phyloP scores from a whole-genome alignment of 2,888 invertebrate species.

The Ceraclea dissimilis region DNA sequence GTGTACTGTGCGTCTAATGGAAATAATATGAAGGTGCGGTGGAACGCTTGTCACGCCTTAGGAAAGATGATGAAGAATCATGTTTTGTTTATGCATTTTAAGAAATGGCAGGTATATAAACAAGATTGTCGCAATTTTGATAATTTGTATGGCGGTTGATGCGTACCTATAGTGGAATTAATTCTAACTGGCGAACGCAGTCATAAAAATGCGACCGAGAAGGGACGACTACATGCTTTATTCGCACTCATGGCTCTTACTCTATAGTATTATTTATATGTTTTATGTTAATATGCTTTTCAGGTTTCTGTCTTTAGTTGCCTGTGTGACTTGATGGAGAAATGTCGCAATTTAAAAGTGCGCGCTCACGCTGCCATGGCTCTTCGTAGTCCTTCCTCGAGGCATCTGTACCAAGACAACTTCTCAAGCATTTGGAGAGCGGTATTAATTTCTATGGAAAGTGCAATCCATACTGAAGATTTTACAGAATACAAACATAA shows the following conservation, averaged over 20 bases:
- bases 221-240: no score
- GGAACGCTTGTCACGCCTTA: slow-evolving; percentile 88
- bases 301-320: slow-evolving; percentile 58
- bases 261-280: not conserved
- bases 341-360: slow-evolving; percentile 81
- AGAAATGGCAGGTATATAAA: slow-evolving; percentile 52
- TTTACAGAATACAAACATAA: slow-evolving; percentile 80
- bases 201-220: no score
- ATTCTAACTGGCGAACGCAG: no score
- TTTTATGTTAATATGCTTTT: slow-evolving; percentile 15
- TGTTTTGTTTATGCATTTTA: slow-evolving; percentile 40
- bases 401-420: slow-evolving; percentile 57
- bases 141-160: not conserved
- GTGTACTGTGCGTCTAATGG: slow-evolving; percentile 62
- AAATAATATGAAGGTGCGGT: slow-evolving; percentile 78
- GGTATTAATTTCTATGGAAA: slow-evolving; percentile 66
- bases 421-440: slow-evolving; percentile 61
- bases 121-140: not conserved
- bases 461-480: slow-evolving; percentile 70
- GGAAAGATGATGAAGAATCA: slow-evolving; percentile 69
- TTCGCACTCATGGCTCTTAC: no score
- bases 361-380: slow-evolving; percentile 80
- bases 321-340: slow-evolving; percentile 58
- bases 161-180: no score
- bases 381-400: slow-evolving; percentile 52